A percentile compares a stretch with the other conserved stretches of the same genome.
Evolutionary conservation across 2,797 vertebrate genomes (phyloP).

Genomic region (Zonotrichia albicollis): DNA sequence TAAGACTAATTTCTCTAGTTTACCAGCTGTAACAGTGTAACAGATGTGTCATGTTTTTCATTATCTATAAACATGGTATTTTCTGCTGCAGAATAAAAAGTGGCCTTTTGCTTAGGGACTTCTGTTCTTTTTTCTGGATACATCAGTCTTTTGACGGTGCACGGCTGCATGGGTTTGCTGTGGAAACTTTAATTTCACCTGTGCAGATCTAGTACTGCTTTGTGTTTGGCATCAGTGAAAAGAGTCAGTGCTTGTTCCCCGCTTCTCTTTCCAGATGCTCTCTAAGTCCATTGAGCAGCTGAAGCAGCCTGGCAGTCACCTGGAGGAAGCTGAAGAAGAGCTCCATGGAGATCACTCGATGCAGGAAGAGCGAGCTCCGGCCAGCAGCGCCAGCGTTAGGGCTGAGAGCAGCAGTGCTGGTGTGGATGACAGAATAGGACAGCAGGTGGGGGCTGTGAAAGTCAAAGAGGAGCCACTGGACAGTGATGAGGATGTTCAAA

Average conservation of each 20-base stretch:
- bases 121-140: background rate
- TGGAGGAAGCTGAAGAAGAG: conserved; percentile 95
- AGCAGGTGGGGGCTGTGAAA: conserved; percentile 87
- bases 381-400: conserved; percentile 82
- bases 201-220: background rate
- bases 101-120: background rate
- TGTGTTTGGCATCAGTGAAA: background rate
- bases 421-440: conserved; percentile 77
- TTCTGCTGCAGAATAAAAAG: background rate
- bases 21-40: background rate
- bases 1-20: background rate
- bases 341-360: conserved; percentile 81
- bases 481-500: conserved; percentile 90
- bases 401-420: conserved; percentile 82
- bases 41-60: background rate
- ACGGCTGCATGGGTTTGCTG: background rate
- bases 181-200: background rate
- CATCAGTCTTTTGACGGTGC: background rate
- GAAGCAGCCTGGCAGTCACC: conserved; percentile 90
- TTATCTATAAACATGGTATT: background rate
- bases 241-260: background rate
- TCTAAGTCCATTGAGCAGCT: conserved; percentile 98
- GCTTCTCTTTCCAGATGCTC: conserved; percentile 86
- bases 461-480: conserved; percentile 94
- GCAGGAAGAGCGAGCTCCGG: conserved; percentile 88